phyloP scores from a whole-genome alignment of 2,113 vertebrate species.

The Bostrychus sinensis region DNA sequence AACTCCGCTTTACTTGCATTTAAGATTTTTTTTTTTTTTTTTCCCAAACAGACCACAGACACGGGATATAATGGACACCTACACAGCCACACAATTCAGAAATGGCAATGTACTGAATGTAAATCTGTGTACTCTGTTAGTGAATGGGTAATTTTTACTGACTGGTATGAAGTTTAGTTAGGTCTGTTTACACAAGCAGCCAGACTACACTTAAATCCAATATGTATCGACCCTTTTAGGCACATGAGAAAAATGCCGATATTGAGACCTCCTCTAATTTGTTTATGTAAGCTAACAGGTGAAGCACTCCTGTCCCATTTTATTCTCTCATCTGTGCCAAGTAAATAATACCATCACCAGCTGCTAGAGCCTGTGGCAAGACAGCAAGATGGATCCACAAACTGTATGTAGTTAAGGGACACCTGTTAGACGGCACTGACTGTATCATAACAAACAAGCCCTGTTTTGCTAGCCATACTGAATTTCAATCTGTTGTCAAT shows the following conservation, averaged over 20 bases:
- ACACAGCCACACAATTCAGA: too few species aligned
- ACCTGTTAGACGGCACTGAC: slow-evolving; percentile 31
- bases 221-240: not conserved
- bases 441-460: slow-evolving; percentile 16
- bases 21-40: too few species aligned
- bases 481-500: slow-evolving; percentile 26
- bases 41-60: too few species aligned
- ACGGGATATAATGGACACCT: too few species aligned
- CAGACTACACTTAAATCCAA: too few species aligned
- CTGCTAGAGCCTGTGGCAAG: slow-evolving; percentile 24
- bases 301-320: slow-evolving; percentile 1
- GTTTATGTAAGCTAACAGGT: not conserved
- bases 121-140: too few species aligned
- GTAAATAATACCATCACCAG: slow-evolving; percentile 35
- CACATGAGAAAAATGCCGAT: not conserved
- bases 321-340: slow-evolving; percentile 15
- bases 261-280: not conserved
- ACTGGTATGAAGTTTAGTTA: too few species aligned
- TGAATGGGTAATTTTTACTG: too few species aligned
- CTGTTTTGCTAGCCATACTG: slow-evolving; percentile 23
- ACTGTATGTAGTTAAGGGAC: slow-evolving; percentile 21
- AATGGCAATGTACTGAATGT: too few species aligned
- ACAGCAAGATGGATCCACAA: slow-evolving; percentile 31
- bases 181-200: too few species aligned
- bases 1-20: too few species aligned